Percentiles rank a stretch among this genome's conserved stretches.
Conservation (phyloP, 2,888 invertebrate genomes). For the Andrena trimmerana region DNA sequence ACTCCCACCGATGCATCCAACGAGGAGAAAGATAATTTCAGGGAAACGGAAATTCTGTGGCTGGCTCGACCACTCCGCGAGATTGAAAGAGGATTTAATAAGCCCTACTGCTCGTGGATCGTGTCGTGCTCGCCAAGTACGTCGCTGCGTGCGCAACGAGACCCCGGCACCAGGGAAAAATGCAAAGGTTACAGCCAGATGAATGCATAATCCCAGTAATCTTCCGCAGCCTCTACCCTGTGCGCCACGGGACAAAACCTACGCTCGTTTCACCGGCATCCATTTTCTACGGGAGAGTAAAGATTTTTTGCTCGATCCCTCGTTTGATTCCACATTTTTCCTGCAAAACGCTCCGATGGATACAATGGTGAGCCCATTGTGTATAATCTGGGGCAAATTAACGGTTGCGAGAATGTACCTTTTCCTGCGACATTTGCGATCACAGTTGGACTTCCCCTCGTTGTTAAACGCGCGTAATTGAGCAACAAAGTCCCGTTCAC, state of each 20-base stretch:
- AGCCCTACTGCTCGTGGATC: conserved; percentile 32
- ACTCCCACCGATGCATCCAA: background rate
- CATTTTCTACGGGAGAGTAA: background rate
- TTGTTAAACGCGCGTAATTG: conserved; percentile 8
- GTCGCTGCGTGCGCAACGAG: background rate
- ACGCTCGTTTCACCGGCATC: background rate
- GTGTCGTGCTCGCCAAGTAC: background rate
- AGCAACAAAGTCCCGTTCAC: conserved; percentile 17
- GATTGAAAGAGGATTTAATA: conserved; percentile 65
- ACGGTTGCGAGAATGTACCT: background rate
- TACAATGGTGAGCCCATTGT: background rate
- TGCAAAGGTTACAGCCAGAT: conserved; percentile 36
- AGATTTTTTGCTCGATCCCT: background rate
- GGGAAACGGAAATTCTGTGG: conserved; percentile 61
- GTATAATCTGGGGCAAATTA: conserved; percentile 20
- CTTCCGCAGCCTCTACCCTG: conserved; percentile 25
- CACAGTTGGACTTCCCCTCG: conserved; percentile 9
- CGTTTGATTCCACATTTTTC: background rate
- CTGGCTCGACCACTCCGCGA: conserved; percentile 39
- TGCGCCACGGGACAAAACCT: conserved; percentile 30
- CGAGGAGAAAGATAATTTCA: conserved; percentile 40
- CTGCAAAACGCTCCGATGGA: background rate
- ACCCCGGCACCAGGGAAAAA: background rate
- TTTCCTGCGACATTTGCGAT: conserved; percentile 39
- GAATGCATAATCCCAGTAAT: conserved; percentile 60